Base-by-base conservation (phyloP, 2,113 vertebrate genomes). In the Aegithalos caudatus region DNA sequence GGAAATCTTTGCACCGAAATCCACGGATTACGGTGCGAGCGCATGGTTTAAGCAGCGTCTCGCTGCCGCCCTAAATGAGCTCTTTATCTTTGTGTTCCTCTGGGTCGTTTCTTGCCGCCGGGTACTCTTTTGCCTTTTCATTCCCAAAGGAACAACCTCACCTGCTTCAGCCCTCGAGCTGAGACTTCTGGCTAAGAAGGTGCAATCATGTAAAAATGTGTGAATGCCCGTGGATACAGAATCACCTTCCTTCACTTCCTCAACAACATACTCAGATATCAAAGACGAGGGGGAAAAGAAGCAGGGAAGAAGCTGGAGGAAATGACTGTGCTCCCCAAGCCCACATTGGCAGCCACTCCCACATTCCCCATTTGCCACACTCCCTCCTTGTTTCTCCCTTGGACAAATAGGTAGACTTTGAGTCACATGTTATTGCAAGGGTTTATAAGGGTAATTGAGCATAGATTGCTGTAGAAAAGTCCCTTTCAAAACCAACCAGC, bases 391-490 rank as follows among this genome's bases (percentile, higher is more conserved):
- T 79, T 82, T 87, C 81, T 96, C 40, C 38, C 62, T 86, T 54
- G 83, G 78, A 94, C 71, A 48, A 73, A 62, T 73, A 95, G 93
- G 93, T 95, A 92, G 81, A 85, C 78, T 93, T 95, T 69, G 90
- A 93, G 91, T 91, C 91, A 92, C 91, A 40, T 95, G 91, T 82
- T 94, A 78, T 44, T 89, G 87, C 78, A 35, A 80, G 81, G 51
- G 62, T 91, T 96, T 94, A 38, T 82, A 77, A 94, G 87, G 90
- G 84, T 95, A 91, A 90, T 82, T 93, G 88, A 86, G 84, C 85
- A 13, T 38, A 80, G 91, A 73, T 64, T 4, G 13, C 74, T 70
- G 66, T 57, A 76, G 84, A 95, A 82, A 90, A 92, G 82, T 65
- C 74, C 51, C 51, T 82, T 57, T 92, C 81, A 91, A 42, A 95